These are phyloP conservation scores for Capitulum mitella DNA, from an alignment of 2,888 invertebrate species.

Conservation along the genomic window DNA sequence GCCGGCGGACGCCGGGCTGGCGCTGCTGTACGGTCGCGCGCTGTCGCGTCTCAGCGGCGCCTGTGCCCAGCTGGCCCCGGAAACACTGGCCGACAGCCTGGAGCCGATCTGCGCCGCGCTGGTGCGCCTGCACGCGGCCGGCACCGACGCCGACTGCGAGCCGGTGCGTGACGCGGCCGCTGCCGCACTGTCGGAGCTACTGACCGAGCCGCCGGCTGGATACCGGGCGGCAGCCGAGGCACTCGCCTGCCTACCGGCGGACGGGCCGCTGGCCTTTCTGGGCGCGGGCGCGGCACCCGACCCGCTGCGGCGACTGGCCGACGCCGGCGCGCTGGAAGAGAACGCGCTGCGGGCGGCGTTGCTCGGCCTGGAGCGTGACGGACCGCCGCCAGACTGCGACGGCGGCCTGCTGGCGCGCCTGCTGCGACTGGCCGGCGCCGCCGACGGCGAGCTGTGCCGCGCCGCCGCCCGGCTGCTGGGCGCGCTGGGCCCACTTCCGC, in stretches of 20 bases:
- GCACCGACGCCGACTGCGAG: not conserved
- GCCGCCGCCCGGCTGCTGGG: constrained; percentile 1
- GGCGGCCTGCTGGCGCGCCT: not conserved
- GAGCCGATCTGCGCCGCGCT: not conserved
- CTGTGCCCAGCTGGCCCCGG: not conserved
- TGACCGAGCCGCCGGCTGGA: not conserved
- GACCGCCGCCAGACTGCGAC: not conserved
- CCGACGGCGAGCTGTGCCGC: not conserved
- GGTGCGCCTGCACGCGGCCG: not conserved
- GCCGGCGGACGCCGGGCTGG: not conserved
- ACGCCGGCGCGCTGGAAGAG: not conserved
- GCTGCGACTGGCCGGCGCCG: not conserved
- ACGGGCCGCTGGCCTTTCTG: not conserved
- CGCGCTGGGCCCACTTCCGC: not conserved
- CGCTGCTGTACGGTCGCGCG: not conserved
- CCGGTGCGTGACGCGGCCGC: not conserved
- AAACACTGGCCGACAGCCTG: not conserved
- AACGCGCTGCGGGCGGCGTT: constrained; percentile 2
- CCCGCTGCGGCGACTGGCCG: not conserved
- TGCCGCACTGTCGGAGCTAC: not conserved
- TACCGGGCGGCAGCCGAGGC: not conserved
- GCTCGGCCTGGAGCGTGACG: not conserved
- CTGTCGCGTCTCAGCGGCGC: not conserved
- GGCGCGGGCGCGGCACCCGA: not conserved
- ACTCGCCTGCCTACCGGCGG: not conserved